A percentile compares a stretch with the other conserved stretches of the same genome.
Conservation (phyloP, 2,113 vertebrate species). For the Dermatemys mawii region DNA sequence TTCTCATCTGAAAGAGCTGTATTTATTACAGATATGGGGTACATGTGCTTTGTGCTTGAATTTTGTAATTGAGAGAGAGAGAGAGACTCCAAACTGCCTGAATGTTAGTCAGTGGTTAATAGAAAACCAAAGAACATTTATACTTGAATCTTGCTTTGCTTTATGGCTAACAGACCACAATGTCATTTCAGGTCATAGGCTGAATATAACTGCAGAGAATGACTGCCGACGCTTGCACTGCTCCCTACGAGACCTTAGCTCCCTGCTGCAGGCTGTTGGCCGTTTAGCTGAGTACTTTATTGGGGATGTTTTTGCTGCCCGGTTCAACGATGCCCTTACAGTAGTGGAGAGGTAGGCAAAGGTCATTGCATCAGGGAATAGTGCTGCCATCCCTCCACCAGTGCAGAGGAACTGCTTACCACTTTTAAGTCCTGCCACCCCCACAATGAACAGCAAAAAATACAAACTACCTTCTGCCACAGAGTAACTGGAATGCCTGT, state of each 20-base stretch:
- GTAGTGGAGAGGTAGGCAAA: slow-evolving; percentile 91
- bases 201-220: slow-evolving; percentile 95
- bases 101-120: not conserved
- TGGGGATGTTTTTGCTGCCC: slow-evolving; percentile 90
- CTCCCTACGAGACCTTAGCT: slow-evolving; percentile 94
- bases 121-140: fast-evolving
- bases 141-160: not conserved
- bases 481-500: fast-evolving
- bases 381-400: not conserved
- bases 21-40: not conserved
- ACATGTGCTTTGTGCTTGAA: not conserved
- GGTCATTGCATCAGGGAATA: fast-evolving
- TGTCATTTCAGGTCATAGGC: slow-evolving; percentile 83
- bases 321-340: slow-evolving; percentile 91
- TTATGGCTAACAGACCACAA: fast-evolving
- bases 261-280: slow-evolving; percentile 93
- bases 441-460: not conserved
- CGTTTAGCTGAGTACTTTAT: slow-evolving; percentile 95
- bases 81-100: not conserved
- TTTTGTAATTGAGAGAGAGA: not conserved
- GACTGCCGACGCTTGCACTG: slow-evolving; percentile 95
- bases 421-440: fast-evolving
- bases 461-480: not conserved
- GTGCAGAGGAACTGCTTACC: not conserved
- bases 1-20: not conserved